phyloP scores from a whole-genome alignment of 1,140 invertebrate genomes.

The Drosophila busckii region DNA sequence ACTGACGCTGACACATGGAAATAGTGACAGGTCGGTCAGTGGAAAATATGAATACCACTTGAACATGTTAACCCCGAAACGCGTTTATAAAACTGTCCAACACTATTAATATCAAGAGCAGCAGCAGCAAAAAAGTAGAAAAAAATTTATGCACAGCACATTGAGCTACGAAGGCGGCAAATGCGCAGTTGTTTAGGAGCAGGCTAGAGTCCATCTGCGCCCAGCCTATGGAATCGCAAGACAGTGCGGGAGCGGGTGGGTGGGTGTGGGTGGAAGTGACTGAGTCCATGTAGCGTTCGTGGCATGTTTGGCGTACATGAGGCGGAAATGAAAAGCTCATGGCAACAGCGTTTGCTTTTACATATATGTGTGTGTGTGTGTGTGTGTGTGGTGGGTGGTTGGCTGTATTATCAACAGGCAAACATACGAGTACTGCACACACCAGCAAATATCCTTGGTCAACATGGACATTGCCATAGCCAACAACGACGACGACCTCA shows the following conservation, averaged over 20 bases:
- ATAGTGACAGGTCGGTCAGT: conserved; percentile 75
- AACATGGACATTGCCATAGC: conserved; percentile 41
- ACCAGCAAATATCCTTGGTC: conserved; percentile 35
- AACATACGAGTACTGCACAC: conserved; percentile 11
- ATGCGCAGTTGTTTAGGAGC: conserved; percentile 62
- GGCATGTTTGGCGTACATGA: conserved; percentile 74
- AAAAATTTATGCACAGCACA: neutral
- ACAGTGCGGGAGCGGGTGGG: neutral
- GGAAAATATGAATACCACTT: conserved; percentile 77
- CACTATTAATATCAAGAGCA: conserved; percentile 66
- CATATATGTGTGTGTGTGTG: conserved; percentile 2
- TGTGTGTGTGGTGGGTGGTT: conserved; percentile 21
- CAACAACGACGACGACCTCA: conserved; percentile 21
- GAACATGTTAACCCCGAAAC: conserved; percentile 76
- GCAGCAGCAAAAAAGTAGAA: neutral
- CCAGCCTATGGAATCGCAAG: conserved; percentile 62
- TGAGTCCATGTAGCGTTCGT: conserved; percentile 18
- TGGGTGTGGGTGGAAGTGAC: neutral
- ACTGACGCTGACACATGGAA: conserved; percentile 44
- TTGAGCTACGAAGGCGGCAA: conserved; percentile 25
- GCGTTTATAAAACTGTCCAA: conserved; percentile 77
- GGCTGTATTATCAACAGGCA: conserved; percentile 69
- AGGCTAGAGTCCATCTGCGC: conserved; percentile 8
- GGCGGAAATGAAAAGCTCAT: conserved; percentile 68
- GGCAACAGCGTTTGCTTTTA: conserved; percentile 34